Evolutionary conservation across 2,797 vertebrate genomes (phyloP).

Genomic region (Sylvia borin): DNA sequence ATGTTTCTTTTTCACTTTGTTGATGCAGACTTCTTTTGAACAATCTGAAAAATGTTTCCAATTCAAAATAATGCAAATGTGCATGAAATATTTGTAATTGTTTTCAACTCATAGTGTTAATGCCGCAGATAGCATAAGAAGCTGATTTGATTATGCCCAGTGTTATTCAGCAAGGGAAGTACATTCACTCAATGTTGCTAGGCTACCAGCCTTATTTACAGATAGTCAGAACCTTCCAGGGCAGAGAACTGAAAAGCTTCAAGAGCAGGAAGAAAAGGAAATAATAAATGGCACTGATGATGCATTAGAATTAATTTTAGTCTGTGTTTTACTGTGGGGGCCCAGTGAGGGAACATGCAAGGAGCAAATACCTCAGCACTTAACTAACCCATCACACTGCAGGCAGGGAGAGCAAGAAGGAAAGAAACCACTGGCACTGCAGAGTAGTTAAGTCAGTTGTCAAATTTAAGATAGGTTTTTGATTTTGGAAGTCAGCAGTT

Average conservation of each 20-base stretch:
- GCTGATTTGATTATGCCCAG: slow-evolving; percentile 51
- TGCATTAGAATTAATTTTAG: slow-evolving; percentile 49
- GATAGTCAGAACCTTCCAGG: slow-evolving; percentile 72
- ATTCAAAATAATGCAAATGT: neutral
- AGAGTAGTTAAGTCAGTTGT: neutral
- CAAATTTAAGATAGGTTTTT: neutral
- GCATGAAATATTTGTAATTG: slow-evolving; percentile 2
- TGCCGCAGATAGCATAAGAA: slow-evolving; percentile 35
- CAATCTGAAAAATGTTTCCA: neutral
- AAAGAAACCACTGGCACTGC: neutral
- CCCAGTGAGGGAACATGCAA: neutral
- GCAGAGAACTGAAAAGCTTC: slow-evolving; percentile 49
- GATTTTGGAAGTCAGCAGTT: neutral
- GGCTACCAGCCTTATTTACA: slow-evolving; percentile 71
- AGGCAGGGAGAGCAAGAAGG: neutral
- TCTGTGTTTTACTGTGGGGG: neutral
- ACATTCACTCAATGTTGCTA: slow-evolving; percentile 53
- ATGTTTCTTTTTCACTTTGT: neutral
- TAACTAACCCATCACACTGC: neutral
- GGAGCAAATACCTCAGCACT: neutral
- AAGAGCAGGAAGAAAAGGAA: slow-evolving; percentile 41
- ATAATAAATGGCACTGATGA: slow-evolving; percentile 36
- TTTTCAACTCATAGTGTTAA: neutral
- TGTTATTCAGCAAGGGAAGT: slow-evolving; percentile 57
- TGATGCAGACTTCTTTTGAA: neutral